Conservation (phyloP, 2,888 invertebrate genomes). For the Smittia sp. region DNA sequence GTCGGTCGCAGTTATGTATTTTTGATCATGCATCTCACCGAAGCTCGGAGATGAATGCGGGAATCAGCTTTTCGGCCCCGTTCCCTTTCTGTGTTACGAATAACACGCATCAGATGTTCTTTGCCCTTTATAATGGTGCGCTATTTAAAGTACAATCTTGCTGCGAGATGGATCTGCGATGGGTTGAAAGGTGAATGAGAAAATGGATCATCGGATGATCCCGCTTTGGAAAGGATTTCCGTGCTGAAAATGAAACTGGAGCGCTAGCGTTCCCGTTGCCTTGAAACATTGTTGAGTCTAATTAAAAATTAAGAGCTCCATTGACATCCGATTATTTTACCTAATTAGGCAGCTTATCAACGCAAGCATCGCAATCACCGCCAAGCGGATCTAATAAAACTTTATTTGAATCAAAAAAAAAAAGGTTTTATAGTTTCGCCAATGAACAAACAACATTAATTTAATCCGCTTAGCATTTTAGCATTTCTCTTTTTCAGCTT, state of each 20-base stretch:
- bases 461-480: slow-evolving; percentile 1
- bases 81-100: not conserved
- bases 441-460: not conserved
- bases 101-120: not conserved
- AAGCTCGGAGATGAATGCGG: not conserved
- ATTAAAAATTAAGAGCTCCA: not conserved
- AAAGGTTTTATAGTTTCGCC: not conserved
- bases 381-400: not conserved
- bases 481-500: not conserved
- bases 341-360: not conserved
- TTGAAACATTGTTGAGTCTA: not conserved
- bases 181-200: not conserved
- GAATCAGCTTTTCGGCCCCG: not conserved
- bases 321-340: not conserved
- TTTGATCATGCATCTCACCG: slow-evolving; percentile 30
- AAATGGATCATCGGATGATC: not conserved
- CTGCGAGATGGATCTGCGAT: not conserved
- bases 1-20: slow-evolving; percentile 15
- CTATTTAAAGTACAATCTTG: not conserved
- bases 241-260: not conserved
- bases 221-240: not conserved
- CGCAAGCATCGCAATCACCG: not conserved
- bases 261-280: not conserved
- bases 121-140: not conserved
- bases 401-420: not conserved